phyloP scores from a whole-genome alignment of 2,888 invertebrate genomes.

The Teleiodes luculella region DNA sequence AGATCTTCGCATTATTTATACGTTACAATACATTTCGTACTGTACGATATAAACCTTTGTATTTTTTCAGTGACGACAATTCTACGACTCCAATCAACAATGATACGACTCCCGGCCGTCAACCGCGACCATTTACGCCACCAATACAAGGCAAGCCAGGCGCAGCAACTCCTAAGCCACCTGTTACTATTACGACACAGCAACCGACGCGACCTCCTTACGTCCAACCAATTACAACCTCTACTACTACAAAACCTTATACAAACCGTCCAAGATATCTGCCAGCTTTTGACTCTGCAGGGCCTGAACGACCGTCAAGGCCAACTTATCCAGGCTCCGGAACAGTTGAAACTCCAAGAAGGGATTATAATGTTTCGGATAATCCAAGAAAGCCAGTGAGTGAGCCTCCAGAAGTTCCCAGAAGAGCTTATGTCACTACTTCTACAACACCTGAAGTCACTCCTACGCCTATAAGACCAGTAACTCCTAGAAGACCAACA shows the following conservation, averaged over 20 bases:
- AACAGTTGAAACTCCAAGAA: not conserved
- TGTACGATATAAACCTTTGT: too few species aligned
- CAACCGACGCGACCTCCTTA: not conserved
- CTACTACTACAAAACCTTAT: slow-evolving; percentile 29
- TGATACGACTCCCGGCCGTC: not conserved
- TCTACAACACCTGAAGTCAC: not conserved
- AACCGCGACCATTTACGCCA: not conserved
- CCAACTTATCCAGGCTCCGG: not conserved
- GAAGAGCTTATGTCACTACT: not conserved
- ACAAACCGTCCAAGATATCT: slow-evolving; percentile 24
- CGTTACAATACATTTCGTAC: not conserved
- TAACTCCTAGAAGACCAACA: slow-evolving; percentile 10
- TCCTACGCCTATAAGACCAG: not conserved
- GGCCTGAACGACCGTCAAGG: not conserved
- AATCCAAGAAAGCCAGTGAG: not conserved
- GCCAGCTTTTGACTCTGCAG: slow-evolving; percentile 10
- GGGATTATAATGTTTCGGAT: not conserved
- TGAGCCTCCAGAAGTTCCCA: not conserved
- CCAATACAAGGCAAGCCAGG: not conserved
- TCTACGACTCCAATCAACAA: not conserved
- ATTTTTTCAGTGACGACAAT: slow-evolving; percentile 15
- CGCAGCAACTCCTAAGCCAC: not conserved
- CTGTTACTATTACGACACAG: not conserved
- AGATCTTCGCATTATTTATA: slow-evolving; percentile 29
- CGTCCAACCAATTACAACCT: slow-evolving; percentile 12